These are phyloP conservation scores for Drosophila leontia DNA, from an alignment of 1,140 invertebrate genomes.

Conservation along the genomic window DNA sequence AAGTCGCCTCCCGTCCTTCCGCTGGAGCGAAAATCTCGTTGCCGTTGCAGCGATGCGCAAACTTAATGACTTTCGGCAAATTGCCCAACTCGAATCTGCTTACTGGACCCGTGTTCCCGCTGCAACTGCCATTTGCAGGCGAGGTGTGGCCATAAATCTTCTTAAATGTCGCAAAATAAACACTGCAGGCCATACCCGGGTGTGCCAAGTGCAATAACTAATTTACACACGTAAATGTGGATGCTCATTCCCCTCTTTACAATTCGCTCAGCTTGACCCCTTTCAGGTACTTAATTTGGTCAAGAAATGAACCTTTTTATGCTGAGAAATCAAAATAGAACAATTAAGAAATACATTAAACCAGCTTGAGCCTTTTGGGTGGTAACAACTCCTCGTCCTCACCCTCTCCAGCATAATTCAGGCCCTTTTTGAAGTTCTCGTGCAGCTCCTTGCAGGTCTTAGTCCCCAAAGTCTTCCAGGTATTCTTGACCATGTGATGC, in stretches of 20 bases:
- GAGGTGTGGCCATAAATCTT: constrained; percentile 62
- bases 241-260: not conserved
- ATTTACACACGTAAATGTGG: constrained; percentile 37
- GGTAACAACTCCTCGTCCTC: not conserved
- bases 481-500: not conserved
- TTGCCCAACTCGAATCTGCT: constrained; percentile 63
- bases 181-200: constrained; percentile 21
- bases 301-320: not conserved
- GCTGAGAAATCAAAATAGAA: not conserved
- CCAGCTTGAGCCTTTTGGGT: not conserved
- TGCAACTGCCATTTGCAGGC: constrained; percentile 34
- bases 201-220: constrained; percentile 45
- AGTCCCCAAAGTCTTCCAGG: not conserved
- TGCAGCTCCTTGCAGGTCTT: not conserved
- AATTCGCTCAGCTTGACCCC: not conserved
- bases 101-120: not conserved
- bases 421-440: not conserved
- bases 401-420: not conserved
- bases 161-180: constrained; percentile 62
- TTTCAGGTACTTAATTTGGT: constrained; percentile 14
- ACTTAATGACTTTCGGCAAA: constrained; percentile 79
- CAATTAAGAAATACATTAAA: too few relatives aligned
- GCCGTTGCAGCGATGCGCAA: constrained; percentile 60
- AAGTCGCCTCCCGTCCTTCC: constrained; percentile 20
- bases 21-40: constrained; percentile 51